Evolutionary conservation across 92 coral and sea anemone species (phyloP).

Genomic region (Epizoanthus stellaris): DNA sequence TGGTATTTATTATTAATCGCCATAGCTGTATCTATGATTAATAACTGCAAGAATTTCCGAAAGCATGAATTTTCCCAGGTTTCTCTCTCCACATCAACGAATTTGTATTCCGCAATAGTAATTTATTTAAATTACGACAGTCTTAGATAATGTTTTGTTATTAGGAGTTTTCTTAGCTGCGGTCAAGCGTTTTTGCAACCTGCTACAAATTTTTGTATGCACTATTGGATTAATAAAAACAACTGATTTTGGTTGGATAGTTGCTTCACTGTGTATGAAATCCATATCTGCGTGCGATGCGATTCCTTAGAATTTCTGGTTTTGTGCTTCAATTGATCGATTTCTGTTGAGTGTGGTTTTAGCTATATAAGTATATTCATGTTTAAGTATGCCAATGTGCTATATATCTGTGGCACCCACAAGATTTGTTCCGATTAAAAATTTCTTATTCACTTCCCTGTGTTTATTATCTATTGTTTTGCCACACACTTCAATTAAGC

Average conservation of each 20-base stretch:
- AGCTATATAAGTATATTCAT: not conserved
- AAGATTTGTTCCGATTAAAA: too few species aligned
- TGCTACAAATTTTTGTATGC: not conserved
- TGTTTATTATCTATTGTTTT: too few species aligned
- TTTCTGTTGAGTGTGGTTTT: not conserved
- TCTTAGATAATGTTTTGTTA: not conserved
- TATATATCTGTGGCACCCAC: too few species aligned
- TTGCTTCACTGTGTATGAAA: not conserved
- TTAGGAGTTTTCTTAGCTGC: not conserved
- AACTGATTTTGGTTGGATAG: not conserved
- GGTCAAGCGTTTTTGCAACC: constrained; percentile 17
- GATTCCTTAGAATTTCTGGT: not conserved
- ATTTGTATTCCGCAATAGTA: too few species aligned
- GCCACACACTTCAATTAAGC: too few species aligned
- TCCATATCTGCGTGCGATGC: not conserved
- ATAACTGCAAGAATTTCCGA: too few species aligned
- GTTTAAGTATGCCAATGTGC: too few species aligned
- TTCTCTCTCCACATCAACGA: too few species aligned
- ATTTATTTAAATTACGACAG: too few species aligned
- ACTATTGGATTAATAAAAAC: not conserved
- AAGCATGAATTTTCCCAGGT: too few species aligned
- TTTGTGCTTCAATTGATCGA: not conserved
- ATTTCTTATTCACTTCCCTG: too few species aligned
- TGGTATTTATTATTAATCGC: constrained; percentile 15
- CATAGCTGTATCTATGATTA: not conserved